Base-by-base conservation (phyloP, 2,113 vertebrate genomes). In the Pontoporia blainvillei region DNA sequence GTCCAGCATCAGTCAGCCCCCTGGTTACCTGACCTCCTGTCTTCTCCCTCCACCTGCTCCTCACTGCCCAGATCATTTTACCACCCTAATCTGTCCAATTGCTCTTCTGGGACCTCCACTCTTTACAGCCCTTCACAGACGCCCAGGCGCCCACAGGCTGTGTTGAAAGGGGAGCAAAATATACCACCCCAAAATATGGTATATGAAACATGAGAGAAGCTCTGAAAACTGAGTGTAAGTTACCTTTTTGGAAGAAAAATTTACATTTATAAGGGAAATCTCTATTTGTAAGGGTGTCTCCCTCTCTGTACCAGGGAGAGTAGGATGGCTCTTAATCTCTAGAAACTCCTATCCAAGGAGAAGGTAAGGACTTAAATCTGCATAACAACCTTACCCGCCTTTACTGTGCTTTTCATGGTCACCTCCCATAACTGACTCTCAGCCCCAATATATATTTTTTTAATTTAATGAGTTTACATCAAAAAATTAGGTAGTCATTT, bases 391-490 rank as follows among this genome's bases (percentile, higher is more conserved):
- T 79, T 21, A 57, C 76, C 12, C 20, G 1, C 34, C 23, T 79
- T 79, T 57, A 57, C 21, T 79, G 76, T 79, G 21, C 52, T 57
- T 57, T 79, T 54, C 49, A 21, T 57, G 34, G 13, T 36, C 57
- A 57, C 21, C 49, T 54, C 23, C 52, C 52, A 25, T 15, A 79
- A 79, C 21, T 36, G 76, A 79, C 12, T 36, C 7, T 36, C 21
- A 57, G 34, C n/a, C 12, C 49, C 76, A 57, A 27, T 34, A 78
- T 78, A 20, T 34, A 23, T 49, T 93, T 49, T 93, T 94, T 93
- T 73, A 90, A 95, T 97, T 97, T 97, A 98, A 97, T 97, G 89
- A 96, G 64, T 91, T 95, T 94, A 97, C 90, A 95, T 94, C 75
- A 94, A 95, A 98, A 96, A 97, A 89, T 84, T 62, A 96, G 85